phyloP scores from a whole-genome alignment of 2,113 vertebrate species.

The Pelusios castaneus region DNA sequence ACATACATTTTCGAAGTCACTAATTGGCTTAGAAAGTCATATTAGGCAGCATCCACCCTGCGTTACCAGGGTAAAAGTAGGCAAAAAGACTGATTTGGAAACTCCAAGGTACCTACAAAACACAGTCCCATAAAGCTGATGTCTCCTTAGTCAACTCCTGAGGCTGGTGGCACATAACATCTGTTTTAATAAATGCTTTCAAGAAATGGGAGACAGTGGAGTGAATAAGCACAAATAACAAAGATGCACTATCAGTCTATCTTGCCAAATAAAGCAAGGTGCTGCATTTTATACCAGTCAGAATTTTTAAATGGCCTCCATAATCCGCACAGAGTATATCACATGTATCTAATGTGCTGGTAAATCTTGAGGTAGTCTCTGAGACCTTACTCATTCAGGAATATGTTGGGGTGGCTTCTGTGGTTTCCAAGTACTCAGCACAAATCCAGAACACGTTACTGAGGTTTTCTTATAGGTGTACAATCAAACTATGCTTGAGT shows the following conservation, averaged over 20 bases:
- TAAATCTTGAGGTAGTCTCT: neutral
- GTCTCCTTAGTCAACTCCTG: conserved; percentile 1
- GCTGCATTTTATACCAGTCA: neutral
- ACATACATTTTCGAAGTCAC: neutral
- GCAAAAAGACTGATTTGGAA: neutral
- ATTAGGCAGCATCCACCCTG: neutral
- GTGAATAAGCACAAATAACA: neutral
- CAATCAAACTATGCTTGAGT: neutral
- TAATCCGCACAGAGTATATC: neutral
- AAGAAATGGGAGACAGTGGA: neutral
- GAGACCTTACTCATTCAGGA: rapidly evolving
- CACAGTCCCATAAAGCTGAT: neutral
- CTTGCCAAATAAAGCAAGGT: neutral
- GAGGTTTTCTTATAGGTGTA: neutral
- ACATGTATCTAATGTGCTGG: neutral
- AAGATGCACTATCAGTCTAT: neutral
- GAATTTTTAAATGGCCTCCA: neutral
- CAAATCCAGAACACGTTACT: neutral
- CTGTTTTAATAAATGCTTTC: neutral
- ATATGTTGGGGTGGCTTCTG: neutral
- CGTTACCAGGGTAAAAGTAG: neutral
- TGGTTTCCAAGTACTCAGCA: neutral
- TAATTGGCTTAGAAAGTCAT: neutral
- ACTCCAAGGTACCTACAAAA: neutral
- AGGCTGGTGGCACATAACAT: neutral